Percentiles rank a stretch among this genome's conserved stretches.
Evolutionary conservation across 2,888 invertebrate genomes (phyloP).

Genomic region (Galerucella pusilla): DNA sequence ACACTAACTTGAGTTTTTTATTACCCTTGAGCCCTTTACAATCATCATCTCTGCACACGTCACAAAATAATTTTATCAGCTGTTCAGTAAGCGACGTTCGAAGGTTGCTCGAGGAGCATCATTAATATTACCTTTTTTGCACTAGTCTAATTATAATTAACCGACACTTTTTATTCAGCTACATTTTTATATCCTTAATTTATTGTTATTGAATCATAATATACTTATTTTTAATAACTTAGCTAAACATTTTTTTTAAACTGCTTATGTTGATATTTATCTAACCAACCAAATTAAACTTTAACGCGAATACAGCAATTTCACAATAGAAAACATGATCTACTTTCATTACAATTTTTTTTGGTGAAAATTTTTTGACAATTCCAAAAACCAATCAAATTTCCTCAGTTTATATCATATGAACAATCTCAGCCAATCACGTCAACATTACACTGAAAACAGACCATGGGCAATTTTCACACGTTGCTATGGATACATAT

Average conservation of each 20-base stretch:
- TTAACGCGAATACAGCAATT: no score
- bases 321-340: no score
- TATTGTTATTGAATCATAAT: background rate
- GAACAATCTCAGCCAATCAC: no score
- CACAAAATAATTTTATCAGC: slow-evolving; percentile 17
- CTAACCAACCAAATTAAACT: no score
- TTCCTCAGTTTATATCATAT: no score
- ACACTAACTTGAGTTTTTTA: slow-evolving; percentile 18
- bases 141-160: background rate
- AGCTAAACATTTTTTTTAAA: background rate
- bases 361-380: no score
- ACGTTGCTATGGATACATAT: no score
- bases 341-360: no score
- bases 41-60: slow-evolving; percentile 21
- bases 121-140: background rate
- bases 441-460: no score
- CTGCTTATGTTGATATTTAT: background rate
- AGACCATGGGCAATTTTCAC: no score
- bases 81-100: slow-evolving; percentile 6
- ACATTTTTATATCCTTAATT: slow-evolving; percentile 1
- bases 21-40: slow-evolving; percentile 18
- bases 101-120: slow-evolving; percentile 7
- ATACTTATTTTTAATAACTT: background rate
- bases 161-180: background rate
- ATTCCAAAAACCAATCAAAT: no score